A percentile compares a stretch with the other conserved stretches of the same genome.
phyloP scores from a whole-genome alignment of 1,140 invertebrate genomes.

The Thaumatotibia leucotreta region DNA sequence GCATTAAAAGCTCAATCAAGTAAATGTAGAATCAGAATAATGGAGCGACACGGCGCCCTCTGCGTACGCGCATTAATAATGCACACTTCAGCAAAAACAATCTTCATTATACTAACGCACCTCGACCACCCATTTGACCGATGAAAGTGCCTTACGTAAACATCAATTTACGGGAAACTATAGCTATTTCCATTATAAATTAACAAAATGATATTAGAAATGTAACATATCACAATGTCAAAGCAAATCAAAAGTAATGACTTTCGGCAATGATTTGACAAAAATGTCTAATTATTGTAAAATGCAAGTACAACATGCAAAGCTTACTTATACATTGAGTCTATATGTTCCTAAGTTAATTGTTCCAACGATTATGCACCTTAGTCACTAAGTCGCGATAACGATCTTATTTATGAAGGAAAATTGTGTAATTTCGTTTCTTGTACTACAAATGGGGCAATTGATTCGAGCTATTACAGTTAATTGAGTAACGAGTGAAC shows the following conservation, averaged over 20 bases:
- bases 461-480: slow-evolving; percentile 41
- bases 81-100: slow-evolving; percentile 65
- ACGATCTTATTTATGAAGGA: slow-evolving; percentile 7
- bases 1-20: slow-evolving; percentile 76
- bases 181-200: slow-evolving; percentile 9
- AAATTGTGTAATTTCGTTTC: slow-evolving; percentile 24
- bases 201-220: slow-evolving; percentile 63
- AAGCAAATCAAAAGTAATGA: slow-evolving; percentile 38
- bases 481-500: slow-evolving; percentile 50
- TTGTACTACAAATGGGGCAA: slow-evolving; percentile 39
- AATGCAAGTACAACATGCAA: background rate
- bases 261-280: slow-evolving; percentile 46
- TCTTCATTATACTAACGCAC: slow-evolving; percentile 72
- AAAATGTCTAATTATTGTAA: slow-evolving; percentile 57
- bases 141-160: background rate
- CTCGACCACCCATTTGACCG: slow-evolving; percentile 36
- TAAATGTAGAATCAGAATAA: slow-evolving; percentile 75
- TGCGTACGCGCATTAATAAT: slow-evolving; percentile 75
- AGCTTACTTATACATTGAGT: background rate
- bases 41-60: slow-evolving; percentile 49
- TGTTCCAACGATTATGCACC: background rate
- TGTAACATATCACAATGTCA: slow-evolving; percentile 41
- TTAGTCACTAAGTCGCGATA: background rate
- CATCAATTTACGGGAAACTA: slow-evolving; percentile 10
- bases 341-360: background rate